Evolutionary conservation across 2,113 vertebrate genomes (phyloP).

Genomic region (Platichthys flesus): DNA sequence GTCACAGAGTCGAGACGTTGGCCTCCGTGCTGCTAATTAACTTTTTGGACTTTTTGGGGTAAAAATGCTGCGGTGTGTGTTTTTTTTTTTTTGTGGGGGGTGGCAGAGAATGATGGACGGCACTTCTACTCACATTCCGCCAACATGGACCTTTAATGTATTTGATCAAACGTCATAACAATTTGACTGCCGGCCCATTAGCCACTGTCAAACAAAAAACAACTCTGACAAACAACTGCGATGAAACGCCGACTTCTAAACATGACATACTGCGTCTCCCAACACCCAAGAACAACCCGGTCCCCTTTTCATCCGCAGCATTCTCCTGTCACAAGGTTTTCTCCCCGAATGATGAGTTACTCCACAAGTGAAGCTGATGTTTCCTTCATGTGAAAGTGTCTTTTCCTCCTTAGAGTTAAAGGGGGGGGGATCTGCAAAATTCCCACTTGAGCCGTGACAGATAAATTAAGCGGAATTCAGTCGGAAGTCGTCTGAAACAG

Average conservation of each 20-base stretch:
- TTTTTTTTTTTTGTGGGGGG: neutral
- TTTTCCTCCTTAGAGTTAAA: conserved; percentile 47
- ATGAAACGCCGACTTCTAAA: conserved; percentile 31
- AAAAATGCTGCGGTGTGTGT: neutral
- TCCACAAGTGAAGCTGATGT: conserved; percentile 12
- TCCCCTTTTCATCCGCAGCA: conserved; percentile 29
- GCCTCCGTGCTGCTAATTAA: conserved; percentile 57
- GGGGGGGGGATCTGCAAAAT: conserved; percentile 38
- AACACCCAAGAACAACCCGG: conserved; percentile 15
- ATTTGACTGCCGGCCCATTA: conserved; percentile 52
- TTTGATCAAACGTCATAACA: conserved; percentile 44
- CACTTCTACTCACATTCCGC: conserved; percentile 4
- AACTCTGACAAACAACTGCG: conserved; percentile 13
- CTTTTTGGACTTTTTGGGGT: conserved; percentile 26
- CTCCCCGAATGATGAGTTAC: conserved; percentile 37
- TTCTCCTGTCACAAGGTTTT: conserved; percentile 41
- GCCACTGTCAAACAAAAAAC: conserved; percentile 44
- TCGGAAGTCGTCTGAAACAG: conserved; percentile 50
- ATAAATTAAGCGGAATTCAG: conserved; percentile 58
- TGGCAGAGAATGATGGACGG: conserved; percentile 22
- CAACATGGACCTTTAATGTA: conserved; percentile 30
- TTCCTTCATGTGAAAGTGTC: conserved; percentile 45
- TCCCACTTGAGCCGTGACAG: conserved; percentile 50
- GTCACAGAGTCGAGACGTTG: conserved; percentile 84
- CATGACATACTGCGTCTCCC: conserved; percentile 7